These are phyloP conservation scores for Ophiodon elongatus DNA, from an alignment of 2,113 vertebrate species.

Conservation along the genomic window DNA sequence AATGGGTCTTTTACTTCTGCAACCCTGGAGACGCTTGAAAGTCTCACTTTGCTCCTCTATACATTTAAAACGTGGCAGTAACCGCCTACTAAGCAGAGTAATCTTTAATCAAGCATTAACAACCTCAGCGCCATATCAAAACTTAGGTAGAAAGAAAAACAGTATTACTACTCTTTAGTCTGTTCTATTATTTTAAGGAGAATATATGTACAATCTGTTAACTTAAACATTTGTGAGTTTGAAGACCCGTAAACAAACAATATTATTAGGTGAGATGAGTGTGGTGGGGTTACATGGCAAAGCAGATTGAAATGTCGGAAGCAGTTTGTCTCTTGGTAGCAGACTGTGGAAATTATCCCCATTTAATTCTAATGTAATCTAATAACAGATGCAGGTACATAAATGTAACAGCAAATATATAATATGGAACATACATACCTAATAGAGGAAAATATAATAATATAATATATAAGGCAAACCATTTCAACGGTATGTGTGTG, in stretches of 20 bases:
- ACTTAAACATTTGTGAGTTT: not conserved
- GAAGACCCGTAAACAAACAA: not conserved
- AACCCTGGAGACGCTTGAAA: not conserved
- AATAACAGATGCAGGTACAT: not conserved
- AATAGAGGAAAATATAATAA: not conserved
- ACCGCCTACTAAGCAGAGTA: not conserved
- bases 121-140: not conserved
- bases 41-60: not conserved
- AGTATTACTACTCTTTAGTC: not conserved
- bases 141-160: not conserved
- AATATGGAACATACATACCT: not conserved
- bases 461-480: constrained; percentile 9
- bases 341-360: not conserved
- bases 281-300: not conserved
- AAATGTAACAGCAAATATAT: constrained; percentile 3
- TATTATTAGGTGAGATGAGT: not conserved
- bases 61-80: not conserved
- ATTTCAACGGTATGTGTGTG: not conserved
- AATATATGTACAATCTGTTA: not conserved
- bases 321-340: not conserved
- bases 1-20: not conserved
- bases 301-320: not conserved
- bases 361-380: not conserved
- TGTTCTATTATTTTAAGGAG: not conserved
- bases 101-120: not conserved